Percentiles rank a stretch among this genome's conserved stretches.
Conservation (phyloP, 1,140 invertebrate genomes). For the Ectropis grisescens region DNA sequence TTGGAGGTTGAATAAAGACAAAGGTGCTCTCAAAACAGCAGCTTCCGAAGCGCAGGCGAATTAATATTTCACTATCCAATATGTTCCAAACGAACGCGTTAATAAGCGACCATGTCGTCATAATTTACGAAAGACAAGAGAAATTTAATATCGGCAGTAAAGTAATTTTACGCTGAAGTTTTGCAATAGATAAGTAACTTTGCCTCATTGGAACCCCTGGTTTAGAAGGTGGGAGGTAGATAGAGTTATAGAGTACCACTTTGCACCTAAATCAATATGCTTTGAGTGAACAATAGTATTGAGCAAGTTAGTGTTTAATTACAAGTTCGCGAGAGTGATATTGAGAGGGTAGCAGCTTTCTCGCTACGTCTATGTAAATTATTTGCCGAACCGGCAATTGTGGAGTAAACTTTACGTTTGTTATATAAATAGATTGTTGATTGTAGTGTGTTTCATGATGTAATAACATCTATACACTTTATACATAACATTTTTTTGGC, state of each 20-base stretch:
- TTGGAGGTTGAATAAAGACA: no score
- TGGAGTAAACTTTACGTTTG: no score
- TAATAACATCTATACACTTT: no score
- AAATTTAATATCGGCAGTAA: constrained; percentile 51
- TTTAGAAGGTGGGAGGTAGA: no score
- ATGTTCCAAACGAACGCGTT: constrained; percentile 7
- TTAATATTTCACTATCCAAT: no score
- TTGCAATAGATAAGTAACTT: constrained; percentile 38
- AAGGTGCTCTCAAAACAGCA: no score
- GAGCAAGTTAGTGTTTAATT: neutral
- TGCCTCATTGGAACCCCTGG: constrained; percentile 23
- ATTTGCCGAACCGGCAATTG: no score
- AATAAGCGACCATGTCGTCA: constrained; percentile 18
- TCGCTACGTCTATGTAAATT: no score
- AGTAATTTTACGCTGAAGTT: constrained; percentile 46
- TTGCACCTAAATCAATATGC: constrained; percentile 35
- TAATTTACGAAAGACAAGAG: constrained; percentile 42
- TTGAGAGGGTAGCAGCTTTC: neutral
- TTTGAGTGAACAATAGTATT: constrained; percentile 18
- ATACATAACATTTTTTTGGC: no score
- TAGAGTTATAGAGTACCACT: constrained; percentile 34
- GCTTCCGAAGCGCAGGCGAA: no score
- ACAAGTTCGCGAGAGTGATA: neutral
- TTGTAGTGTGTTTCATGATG: no score
- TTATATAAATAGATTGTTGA: no score